These are phyloP conservation scores for Australoheros scitulus DNA, from an alignment of 2,113 vertebrate species.

Conservation along the genomic window DNA sequence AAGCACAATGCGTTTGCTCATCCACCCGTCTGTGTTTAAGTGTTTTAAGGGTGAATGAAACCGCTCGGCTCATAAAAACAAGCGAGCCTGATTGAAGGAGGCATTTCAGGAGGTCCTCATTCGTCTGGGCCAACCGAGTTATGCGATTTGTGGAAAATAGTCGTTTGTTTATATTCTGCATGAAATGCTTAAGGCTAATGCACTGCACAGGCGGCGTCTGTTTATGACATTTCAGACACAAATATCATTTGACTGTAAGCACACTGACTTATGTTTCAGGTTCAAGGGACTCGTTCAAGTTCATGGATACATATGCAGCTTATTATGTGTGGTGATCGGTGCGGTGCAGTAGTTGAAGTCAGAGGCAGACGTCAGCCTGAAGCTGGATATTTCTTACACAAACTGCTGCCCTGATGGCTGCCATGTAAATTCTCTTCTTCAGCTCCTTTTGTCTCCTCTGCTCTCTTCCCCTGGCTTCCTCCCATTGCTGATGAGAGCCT, in stretches of 20 bases:
- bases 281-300: neutral
- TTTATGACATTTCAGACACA: neutral
- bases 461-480: neutral
- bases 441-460: neutral
- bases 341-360: neutral
- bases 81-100: neutral
- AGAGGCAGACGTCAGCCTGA: neutral
- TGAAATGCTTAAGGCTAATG: neutral
- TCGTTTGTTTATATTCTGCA: slow-evolving; percentile 9
- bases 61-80: neutral
- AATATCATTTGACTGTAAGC: neutral
- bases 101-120: neutral
- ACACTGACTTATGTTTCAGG: neutral
- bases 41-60: neutral
- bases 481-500: neutral
- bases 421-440: neutral
- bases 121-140: neutral
- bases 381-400: neutral
- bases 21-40: neutral
- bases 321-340: accelerated
- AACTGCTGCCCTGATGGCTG: neutral
- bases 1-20: neutral
- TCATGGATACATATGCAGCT: slow-evolving; percentile 8
- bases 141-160: neutral
- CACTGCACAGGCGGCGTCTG: neutral